These are phyloP conservation scores for Petrolisthes manimaculis DNA, from an alignment of 2,888 invertebrate genomes.

Conservation along the genomic window DNA sequence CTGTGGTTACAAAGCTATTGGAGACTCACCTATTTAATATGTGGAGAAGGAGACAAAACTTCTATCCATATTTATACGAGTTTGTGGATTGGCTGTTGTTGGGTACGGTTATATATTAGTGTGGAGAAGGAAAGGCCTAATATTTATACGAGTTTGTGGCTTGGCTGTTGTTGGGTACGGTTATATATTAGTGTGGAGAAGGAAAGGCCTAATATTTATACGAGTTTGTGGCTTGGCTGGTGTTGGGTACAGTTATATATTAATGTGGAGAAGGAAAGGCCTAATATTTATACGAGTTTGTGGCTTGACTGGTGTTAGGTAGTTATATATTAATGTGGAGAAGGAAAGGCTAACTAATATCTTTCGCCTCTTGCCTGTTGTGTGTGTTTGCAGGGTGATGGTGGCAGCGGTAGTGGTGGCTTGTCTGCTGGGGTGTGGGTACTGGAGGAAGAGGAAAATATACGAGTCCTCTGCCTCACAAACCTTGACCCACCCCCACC, in stretches of 20 bases:
- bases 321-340: no score
- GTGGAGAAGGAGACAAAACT: no score
- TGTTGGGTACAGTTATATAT: not conserved
- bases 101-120: no score
- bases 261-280: no score
- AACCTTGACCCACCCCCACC: constrained; percentile 39
- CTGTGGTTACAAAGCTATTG: no score
- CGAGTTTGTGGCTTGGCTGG: not conserved
- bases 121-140: no score
- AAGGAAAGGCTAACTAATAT: not conserved
- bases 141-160: not conserved
- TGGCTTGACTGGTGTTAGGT: not conserved
- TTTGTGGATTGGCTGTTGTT: no score
- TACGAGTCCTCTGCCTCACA: constrained; percentile 52
- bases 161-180: not conserved
- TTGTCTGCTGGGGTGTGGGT: constrained; percentile 34
- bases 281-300: not conserved
- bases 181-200: no score
- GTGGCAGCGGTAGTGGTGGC: constrained; percentile 34
- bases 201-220: not conserved
- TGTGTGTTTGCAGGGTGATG: constrained; percentile 25
- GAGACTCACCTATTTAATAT: no score
- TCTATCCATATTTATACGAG: no score
- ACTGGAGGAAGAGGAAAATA: constrained; percentile 37
- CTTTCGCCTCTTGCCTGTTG: not conserved